Evolutionary conservation across 2,113 vertebrate species (phyloP).

Genomic region (Myodes glareolus): DNA sequence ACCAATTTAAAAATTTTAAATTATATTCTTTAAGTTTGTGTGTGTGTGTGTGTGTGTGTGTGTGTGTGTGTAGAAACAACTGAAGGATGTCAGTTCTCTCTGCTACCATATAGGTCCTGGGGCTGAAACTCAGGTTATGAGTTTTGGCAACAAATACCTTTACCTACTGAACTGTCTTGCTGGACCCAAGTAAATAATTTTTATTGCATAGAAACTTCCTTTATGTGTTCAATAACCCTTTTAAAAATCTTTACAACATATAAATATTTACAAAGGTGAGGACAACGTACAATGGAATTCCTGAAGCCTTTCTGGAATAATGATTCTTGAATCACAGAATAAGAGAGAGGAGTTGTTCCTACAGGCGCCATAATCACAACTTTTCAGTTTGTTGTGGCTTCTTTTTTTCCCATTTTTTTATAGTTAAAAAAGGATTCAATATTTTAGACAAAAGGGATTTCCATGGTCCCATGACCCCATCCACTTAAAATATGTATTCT

Average conservation of each 20-base stretch:
- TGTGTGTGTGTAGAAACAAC: not conserved
- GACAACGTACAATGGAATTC: not conserved
- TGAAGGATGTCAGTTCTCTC: not conserved
- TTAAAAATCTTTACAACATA: not conserved
- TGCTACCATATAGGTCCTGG: too few relatives aligned
- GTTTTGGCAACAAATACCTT: not conserved
- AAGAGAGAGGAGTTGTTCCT: conserved; percentile 34
- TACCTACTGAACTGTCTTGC: not conserved
- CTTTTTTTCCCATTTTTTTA: too few relatives aligned
- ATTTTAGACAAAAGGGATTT: too few relatives aligned
- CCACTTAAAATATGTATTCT: too few relatives aligned
- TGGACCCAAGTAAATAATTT: not conserved
- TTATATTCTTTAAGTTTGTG: not conserved
- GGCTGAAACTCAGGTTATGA: not conserved
- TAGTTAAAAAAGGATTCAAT: too few relatives aligned
- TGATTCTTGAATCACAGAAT: not conserved
- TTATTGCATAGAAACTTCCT: not conserved
- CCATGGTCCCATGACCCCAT: too few relatives aligned
- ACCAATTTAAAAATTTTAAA: not conserved
- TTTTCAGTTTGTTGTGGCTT: not conserved
- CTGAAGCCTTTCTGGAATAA: conserved; percentile 14
- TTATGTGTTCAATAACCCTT: not conserved
- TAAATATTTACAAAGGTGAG: conserved; percentile 3
- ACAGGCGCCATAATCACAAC: not conserved
- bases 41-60: not conserved